Evolutionary conservation across 1,140 invertebrate species (phyloP), one percentile per base, ranked within the genome.

Genomic region (Tribolium castaneum): DNA sequence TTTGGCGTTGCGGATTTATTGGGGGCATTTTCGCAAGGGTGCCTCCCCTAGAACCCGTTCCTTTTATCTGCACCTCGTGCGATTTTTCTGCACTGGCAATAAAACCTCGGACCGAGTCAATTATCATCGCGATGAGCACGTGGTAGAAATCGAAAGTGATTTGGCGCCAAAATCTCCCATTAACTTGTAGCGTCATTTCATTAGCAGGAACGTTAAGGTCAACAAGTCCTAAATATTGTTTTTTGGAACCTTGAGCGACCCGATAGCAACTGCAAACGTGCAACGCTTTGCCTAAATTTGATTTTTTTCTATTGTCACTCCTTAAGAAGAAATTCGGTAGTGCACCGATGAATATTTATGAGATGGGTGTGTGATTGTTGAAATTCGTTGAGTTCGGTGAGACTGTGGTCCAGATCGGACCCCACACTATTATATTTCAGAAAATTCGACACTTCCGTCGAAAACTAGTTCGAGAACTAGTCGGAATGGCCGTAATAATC

Each of bases 181-280:
- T 52, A 35, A 73, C 52, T 54, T 73, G 71, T 56, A 73, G 71
- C 49, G 71, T 73, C 50, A 35, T 49, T 49, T 49, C 19, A 51
- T 51, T 73, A 52, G 71, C 71, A 66, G 59, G 59, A 66, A 66
- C 59, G 59, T 73, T 73, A 73, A 73, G 71, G 71, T 73, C 71
- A 73, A 73, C 71, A 73, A 56, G 71, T 73, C 52, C 71, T 56
- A 73, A 73, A 73, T 73, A 54, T 73, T 73, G 71, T 73, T 73
- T 73, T 73, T 56, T 73, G 71, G 71, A 73, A 73, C 71, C 71
- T 73, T 73, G 71, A 73, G 54, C 71, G 71, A 30, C 71, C 71
- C 19, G 59, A 66, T 66, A 66, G 59, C 59, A 66, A 66, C 59
- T 66, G 59, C 59, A 66, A 66, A 66, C 39, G 39, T 19, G 16